phyloP scores from a whole-genome alignment of 2,888 invertebrate species.

The Keiferia lycopersicella region DNA sequence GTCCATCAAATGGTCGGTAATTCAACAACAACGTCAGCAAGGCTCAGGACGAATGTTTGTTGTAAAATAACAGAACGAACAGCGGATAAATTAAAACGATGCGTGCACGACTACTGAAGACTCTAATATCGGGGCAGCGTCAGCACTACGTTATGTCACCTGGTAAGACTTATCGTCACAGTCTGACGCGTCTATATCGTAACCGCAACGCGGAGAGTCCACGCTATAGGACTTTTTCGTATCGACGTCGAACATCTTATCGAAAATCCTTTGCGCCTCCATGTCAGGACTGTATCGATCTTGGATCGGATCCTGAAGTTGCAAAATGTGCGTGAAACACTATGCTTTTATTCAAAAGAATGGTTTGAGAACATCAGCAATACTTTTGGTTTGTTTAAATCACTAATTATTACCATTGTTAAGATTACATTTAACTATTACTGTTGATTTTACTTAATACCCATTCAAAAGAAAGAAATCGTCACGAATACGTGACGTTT shows the following conservation, averaged over 20 bases:
- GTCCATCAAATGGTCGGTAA: not conserved
- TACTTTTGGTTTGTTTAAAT: not conserved
- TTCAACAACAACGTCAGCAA: not conserved
- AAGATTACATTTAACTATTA: too few relatives aligned
- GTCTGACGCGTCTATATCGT: conserved; percentile 77
- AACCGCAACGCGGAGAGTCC: conserved; percentile 74
- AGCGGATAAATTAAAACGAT: conserved; percentile 70
- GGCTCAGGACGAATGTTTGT: not conserved
- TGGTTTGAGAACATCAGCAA: conserved; percentile 1
- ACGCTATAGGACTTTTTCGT: conserved; percentile 73
- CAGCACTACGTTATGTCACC: conserved; percentile 75
- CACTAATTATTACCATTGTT: not conserved
- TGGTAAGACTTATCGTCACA: conserved; percentile 77
- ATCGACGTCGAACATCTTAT: conserved; percentile 81
- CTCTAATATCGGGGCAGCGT: conserved; percentile 62
- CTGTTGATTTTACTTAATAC: too few relatives aligned
- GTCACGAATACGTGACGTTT: too few relatives aligned
- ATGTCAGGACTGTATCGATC: conserved; percentile 81
- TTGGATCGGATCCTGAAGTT: conserved; percentile 77
- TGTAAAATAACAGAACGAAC: conserved; percentile 55
- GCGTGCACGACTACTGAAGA: conserved; percentile 77
- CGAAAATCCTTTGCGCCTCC: conserved; percentile 80
- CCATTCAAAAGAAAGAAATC: too few relatives aligned
- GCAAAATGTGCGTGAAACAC: conserved; percentile 68
- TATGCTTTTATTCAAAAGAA: conserved; percentile 30